Conservation (phyloP, 2,888 invertebrate genomes). For the Linnaemya vulpina region DNA sequence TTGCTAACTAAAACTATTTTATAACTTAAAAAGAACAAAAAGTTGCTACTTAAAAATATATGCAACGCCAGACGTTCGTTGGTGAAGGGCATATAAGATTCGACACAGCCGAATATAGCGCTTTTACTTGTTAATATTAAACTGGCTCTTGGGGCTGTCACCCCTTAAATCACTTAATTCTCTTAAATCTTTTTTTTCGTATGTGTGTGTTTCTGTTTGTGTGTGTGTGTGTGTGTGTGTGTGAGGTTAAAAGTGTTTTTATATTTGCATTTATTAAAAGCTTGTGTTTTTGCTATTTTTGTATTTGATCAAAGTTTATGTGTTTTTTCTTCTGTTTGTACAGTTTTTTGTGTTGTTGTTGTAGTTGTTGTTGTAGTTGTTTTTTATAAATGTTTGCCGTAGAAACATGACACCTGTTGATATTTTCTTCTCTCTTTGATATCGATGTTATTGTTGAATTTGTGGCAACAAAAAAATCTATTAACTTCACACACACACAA, state of each 20-base stretch:
- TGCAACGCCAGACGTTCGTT: no score
- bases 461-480: constrained; percentile 9
- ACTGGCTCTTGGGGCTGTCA: neutral
- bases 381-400: constrained; percentile 17
- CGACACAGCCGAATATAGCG: no score
- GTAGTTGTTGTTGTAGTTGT: no score
- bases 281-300: constrained; percentile 27
- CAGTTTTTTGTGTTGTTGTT: no score
- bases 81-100: no score
- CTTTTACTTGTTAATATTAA: no score
- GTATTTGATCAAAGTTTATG: constrained; percentile 12
- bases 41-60: no score
- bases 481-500: neutral
- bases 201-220: neutral
- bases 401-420: constrained; percentile 65
- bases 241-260: no score
- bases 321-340: neutral
- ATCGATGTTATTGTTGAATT: constrained; percentile 11
- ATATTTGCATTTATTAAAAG: constrained; percentile 23
- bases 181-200: neutral
- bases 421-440: constrained; percentile 24
- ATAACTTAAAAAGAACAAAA: no score
- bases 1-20: no score
- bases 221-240: neutral
- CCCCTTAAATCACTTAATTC: neutral